Base-by-base conservation (phyloP, 2,797 vertebrate genomes). In the Hozukius guyotensis region DNA sequence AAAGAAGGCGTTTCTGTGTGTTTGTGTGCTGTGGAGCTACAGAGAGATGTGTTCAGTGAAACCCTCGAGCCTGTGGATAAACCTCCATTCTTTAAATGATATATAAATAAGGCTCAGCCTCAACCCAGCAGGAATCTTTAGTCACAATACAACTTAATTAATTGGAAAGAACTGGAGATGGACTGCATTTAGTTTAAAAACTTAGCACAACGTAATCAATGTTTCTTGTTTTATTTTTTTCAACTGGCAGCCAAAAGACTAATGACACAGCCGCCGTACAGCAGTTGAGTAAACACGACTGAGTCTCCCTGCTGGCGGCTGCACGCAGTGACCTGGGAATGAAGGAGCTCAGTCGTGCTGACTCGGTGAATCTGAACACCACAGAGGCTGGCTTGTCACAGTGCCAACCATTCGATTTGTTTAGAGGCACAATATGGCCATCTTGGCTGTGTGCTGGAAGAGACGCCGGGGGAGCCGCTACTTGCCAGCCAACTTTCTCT, bases 351-450 rank as follows among this genome's bases (percentile, higher is more conserved):
- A 61, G 77, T 85, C 87, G 84, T 78, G 87, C 90, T 94, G 92
- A 93, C 92, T 93, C 74, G 63, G 85, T 88, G 87, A 82, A 86
- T 89, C 87, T 84, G 78, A 82, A 64, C 89, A 56, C 82, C 88
- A 89, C 81, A 77, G 90, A 89, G 83, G 82, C 92, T 72, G 90
- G 9, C 85, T 88, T 91, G 94, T 92, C 91, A 83, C 85, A 42
- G 81, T 83, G 93, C 92, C 94, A 94, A 91, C 68, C 81, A 67
- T 91, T 94, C 92, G 79, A 94, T 93, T 95, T 92, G 92, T 95
- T 95, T 91, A 88, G 91, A 93, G 91, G 90, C 92, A 91, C 93
- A 95, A 93, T 93, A 92, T 95, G 94, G 92, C 90, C 89, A 60
- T 89, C 86, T 93, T 95, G 94, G 93, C 93, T 81, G 89, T 82